These are phyloP conservation scores for Ephestia elutella DNA, from an alignment of 1,140 invertebrate genomes.

Conservation along the genomic window DNA sequence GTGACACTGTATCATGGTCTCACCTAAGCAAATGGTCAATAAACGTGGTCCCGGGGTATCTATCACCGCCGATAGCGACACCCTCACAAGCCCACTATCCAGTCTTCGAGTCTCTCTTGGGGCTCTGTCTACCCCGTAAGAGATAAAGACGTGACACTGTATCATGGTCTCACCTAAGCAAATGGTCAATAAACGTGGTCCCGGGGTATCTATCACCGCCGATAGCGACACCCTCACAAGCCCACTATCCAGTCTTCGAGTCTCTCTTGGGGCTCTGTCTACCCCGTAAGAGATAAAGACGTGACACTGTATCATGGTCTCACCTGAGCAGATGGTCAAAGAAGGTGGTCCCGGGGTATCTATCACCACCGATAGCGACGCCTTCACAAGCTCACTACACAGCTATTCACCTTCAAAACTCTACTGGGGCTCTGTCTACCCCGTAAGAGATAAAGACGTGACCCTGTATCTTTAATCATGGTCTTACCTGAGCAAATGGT, in stretches of 20 bases:
- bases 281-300: too few species aligned
- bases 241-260: too few species aligned
- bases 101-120: too few species aligned
- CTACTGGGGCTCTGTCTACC: too few species aligned
- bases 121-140: too few species aligned
- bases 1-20: too few species aligned
- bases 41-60: conserved; percentile 98
- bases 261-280: too few species aligned
- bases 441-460: too few species aligned
- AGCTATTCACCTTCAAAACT: too few species aligned
- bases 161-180: conserved; percentile 88
- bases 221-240: conserved; percentile 98
- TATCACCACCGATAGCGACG: conserved; percentile 99
- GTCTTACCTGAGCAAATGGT: conserved; percentile 91
- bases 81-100: conserved; percentile 98
- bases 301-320: too few species aligned
- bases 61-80: conserved; percentile 99
- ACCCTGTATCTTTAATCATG: too few species aligned
- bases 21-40: conserved; percentile 96
- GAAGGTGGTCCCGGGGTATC: conserved; percentile 98
- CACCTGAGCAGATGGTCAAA: conserved; percentile 85
- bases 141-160: too few species aligned
- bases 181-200: conserved; percentile 98
- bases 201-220: conserved; percentile 99
- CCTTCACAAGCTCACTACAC: conserved; percentile 98